phyloP scores from a whole-genome alignment of 2,797 vertebrate species.

The Percopsis omiscomaycus region DNA sequence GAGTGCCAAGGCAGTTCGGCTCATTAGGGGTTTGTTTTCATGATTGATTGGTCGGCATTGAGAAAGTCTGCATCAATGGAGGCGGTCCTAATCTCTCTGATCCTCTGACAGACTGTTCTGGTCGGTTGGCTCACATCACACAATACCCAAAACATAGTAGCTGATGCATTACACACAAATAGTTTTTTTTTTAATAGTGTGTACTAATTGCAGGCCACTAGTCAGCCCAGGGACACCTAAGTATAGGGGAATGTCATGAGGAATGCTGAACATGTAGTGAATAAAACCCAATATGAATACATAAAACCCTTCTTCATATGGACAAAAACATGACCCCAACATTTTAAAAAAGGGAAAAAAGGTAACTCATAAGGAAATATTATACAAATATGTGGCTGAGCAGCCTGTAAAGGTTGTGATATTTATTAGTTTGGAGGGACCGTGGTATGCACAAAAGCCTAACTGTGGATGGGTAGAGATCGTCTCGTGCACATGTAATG shows the following conservation, averaged over 20 bases:
- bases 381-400: constrained; percentile 51
- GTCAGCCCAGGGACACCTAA: background rate
- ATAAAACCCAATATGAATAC: constrained; percentile 37
- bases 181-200: too few relatives aligned
- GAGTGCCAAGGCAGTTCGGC: constrained; percentile 14
- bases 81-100: constrained; percentile 1
- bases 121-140: too few relatives aligned
- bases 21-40: constrained; percentile 36
- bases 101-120: constrained; percentile 7
- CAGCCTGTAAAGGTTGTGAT: constrained; percentile 48
- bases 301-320: constrained; percentile 46
- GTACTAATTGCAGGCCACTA: too few relatives aligned
- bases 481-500: constrained; percentile 54
- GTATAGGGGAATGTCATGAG: constrained; percentile 12
- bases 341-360: constrained; percentile 23
- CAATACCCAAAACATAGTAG: too few relatives aligned
- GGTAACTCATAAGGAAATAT: constrained; percentile 48
- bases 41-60: constrained; percentile 24
- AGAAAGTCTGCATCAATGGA: too few relatives aligned
- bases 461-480: constrained; percentile 67
- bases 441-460: constrained; percentile 65
- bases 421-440: constrained; percentile 65
- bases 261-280: constrained; percentile 15
- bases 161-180: too few relatives aligned
- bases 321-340: constrained; percentile 29